A percentile compares a stretch with the other conserved stretches of the same genome.
Evolutionary conservation across 2,888 invertebrate species (phyloP).

Genomic region (Subacronicta megacephala): DNA sequence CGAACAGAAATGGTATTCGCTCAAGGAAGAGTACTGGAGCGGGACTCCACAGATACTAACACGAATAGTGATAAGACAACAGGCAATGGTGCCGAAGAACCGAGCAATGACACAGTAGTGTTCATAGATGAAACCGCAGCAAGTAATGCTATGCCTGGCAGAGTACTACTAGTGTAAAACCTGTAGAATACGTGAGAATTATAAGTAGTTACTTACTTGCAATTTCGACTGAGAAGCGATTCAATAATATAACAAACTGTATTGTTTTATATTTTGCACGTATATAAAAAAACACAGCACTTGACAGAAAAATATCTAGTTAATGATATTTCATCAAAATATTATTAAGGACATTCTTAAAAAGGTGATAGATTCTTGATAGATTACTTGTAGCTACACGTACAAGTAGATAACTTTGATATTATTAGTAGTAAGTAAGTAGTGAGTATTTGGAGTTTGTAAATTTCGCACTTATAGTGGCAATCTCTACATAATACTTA

Average conservation of each 20-base stretch:
- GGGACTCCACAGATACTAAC: conserved; percentile 29
- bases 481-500: too few relatives aligned
- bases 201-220: too few relatives aligned
- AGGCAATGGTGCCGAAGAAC: conserved; percentile 6
- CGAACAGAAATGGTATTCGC: conserved; percentile 45
- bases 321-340: too few relatives aligned
- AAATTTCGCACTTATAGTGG: too few relatives aligned
- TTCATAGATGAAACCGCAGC: conserved; percentile 31
- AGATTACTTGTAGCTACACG: too few relatives aligned
- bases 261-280: conserved; percentile 46
- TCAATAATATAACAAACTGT: conserved; percentile 12
- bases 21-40: conserved; percentile 55
- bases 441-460: too few relatives aligned
- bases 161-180: conserved; percentile 20
- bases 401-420: too few relatives aligned
- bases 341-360: too few relatives aligned
- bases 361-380: too few relatives aligned
- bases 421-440: too few relatives aligned
- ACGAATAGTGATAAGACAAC: conserved; percentile 19
- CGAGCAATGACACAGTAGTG: conserved; percentile 23
- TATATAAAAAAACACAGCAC: conserved; percentile 25
- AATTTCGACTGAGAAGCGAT: too few relatives aligned
- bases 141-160: conserved; percentile 1
- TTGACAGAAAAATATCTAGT: background rate
- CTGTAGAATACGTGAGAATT: too few relatives aligned